Evolutionary conservation across 2,797 vertebrate genomes (phyloP), one percentile per base, ranked within the genome.

Genomic region (Hyperoplus lanceolatus): DNA sequence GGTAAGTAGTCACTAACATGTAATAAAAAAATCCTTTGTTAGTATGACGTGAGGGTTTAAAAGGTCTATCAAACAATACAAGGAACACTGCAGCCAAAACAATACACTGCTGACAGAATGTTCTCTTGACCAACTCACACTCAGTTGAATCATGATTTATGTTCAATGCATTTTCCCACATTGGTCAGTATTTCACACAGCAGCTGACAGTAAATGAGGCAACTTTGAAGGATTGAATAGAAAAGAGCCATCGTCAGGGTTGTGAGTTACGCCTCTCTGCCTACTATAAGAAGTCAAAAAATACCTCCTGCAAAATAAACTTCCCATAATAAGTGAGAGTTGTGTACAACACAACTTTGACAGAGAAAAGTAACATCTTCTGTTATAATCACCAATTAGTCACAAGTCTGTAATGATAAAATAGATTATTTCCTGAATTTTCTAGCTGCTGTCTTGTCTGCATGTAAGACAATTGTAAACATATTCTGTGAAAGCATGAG

Each of bases 51-150:
- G 13, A 67, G 57, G 57, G 86, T 87, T 90, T 74, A 91, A 92
- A 92, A 87, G 84, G 75, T 87, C 79, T 9, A 1, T 58, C 4
- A 79, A 87, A 91, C 90, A 92, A 93, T 87, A 59, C 57, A 79
- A 82, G 78, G 76, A 89, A 86, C 60, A 76, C 45, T 59, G 42
- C 59, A 74, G 59, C 72, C 77, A 80, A 65, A 81, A 87, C 76
- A 89, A 84, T 80, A 77, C 43, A 42, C 68, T 81, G 87, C 67
- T 86, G 76, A 88, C 63, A 86, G 58, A 79, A 57, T 74, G 77
- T 67, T 90, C 78, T 61, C 48, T 21, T 56, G 48, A 53, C 10
- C 3, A 36, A 72, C 15, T 12, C 48, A 15, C 29, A 71, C 70
- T 63, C 56, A 42, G 53, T 53, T 69, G 60, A 73, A 72, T 89